Conservation (phyloP, 2,113 vertebrate species). For the Ammodramus savannarum region DNA sequence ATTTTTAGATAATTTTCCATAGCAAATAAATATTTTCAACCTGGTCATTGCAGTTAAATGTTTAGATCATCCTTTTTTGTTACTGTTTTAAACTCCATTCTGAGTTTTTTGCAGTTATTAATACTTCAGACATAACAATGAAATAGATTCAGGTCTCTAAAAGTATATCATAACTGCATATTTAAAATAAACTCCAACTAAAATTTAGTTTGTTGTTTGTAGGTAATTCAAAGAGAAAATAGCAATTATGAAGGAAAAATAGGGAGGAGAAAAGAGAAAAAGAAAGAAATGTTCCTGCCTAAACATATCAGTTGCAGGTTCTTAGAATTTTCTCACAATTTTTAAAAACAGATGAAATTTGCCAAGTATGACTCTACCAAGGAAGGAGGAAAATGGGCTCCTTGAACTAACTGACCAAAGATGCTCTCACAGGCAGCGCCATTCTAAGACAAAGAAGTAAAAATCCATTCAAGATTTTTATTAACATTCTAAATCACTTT, state of each 20-base stretch:
- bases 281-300: background rate
- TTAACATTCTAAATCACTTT: background rate
- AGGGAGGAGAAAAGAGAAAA: background rate
- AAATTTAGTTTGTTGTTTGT: background rate
- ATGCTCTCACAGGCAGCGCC: background rate
- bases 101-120: background rate
- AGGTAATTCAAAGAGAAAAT: background rate
- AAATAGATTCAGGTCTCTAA: background rate
- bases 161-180: background rate
- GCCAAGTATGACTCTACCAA: background rate
- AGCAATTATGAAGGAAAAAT: background rate
- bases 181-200: background rate
- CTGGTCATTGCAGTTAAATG: background rate
- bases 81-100: background rate
- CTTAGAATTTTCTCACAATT: background rate
- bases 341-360: background rate
- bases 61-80: background rate
- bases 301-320: background rate
- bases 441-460: background rate
- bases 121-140: background rate
- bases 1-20: background rate
- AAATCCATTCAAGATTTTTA: background rate
- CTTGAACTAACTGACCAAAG: background rate
- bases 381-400: background rate
- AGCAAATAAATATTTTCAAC: background rate